Conservation (phyloP, 1,140 invertebrate genomes). For the Microplitis demolitor region DNA sequence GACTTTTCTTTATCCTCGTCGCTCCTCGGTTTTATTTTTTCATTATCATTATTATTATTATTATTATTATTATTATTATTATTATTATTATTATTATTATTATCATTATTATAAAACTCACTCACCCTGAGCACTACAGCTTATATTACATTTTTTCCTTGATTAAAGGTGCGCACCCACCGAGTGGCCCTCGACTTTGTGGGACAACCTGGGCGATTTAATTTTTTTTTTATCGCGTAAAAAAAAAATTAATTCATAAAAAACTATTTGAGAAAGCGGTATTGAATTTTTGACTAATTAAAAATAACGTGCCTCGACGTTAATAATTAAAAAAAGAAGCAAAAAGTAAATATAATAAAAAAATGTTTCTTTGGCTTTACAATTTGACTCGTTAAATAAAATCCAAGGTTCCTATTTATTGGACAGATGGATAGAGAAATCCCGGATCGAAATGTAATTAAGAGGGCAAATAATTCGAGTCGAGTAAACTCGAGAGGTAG, state of each 20-base stretch:
- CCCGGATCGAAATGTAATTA: conserved; percentile 58
- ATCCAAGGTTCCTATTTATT: not conserved
- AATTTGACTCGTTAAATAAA: not conserved
- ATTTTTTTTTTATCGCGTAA: conserved; percentile 11
- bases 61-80: too few relatives aligned
- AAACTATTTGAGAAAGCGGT: too few relatives aligned
- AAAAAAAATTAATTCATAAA: not conserved
- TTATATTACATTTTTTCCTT: conserved; percentile 57
- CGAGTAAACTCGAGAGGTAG: conserved; percentile 47
- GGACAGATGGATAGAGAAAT: not conserved
- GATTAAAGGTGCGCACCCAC: conserved; percentile 48
- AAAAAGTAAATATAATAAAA: too few relatives aligned
- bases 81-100: too few relatives aligned
- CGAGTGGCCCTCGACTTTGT: conserved; percentile 4
- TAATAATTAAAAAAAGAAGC: too few relatives aligned
- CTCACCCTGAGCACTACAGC: conserved; percentile 44
- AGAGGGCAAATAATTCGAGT: conserved; percentile 56
- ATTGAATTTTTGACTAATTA: too few relatives aligned
- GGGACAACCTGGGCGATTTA: conserved; percentile 11
- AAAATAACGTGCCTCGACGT: too few relatives aligned
- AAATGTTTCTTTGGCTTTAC: not conserved
- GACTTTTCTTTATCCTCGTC: conserved; percentile 11
- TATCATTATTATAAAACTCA: not conserved
- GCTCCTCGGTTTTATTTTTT: too few relatives aligned
- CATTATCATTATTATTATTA: not conserved